Percentiles rank a stretch among this genome's conserved stretches.
These are phyloP conservation scores for Aramus guarauna DNA, from an alignment of 2,113 vertebrate genomes.

Conservation along the genomic window DNA sequence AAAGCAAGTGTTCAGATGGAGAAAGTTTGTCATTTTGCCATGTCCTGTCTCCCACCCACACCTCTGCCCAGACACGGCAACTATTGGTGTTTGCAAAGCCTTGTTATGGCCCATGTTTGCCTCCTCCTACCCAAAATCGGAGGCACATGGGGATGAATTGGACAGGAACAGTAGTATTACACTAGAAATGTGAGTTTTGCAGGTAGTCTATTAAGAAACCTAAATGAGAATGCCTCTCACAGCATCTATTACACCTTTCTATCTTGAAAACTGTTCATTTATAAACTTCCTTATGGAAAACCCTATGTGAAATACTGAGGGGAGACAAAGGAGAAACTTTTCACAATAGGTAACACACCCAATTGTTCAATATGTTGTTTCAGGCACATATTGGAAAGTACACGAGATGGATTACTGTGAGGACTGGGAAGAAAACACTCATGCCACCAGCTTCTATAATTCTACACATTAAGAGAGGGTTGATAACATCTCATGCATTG, in stretches of 20 bases:
- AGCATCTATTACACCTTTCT: not conserved
- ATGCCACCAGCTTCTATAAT: not conserved
- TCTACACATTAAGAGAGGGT: not conserved
- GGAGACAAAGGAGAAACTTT: not conserved
- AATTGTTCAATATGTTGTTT: not conserved
- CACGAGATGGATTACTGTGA: not conserved
- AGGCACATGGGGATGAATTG: not conserved
- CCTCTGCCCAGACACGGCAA: not conserved
- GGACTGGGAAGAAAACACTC: not conserved
- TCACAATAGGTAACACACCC: not conserved
- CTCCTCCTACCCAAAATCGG: not conserved
- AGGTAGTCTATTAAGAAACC: not conserved
- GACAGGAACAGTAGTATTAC: not conserved
- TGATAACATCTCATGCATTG: not conserved
- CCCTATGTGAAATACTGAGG: not conserved
- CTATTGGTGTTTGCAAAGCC: not conserved
- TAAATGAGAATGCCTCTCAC: not conserved
- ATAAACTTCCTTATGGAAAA: not conserved
- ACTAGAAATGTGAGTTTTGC: not conserved
- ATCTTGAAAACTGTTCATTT: not conserved
- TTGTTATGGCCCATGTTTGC: not conserved
- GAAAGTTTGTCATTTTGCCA: not conserved
- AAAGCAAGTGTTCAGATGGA: not conserved
- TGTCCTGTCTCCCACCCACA: not conserved
- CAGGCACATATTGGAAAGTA: not conserved